Conservation (phyloP, 2,888 invertebrate genomes). For the Melipona beecheii region DNA sequence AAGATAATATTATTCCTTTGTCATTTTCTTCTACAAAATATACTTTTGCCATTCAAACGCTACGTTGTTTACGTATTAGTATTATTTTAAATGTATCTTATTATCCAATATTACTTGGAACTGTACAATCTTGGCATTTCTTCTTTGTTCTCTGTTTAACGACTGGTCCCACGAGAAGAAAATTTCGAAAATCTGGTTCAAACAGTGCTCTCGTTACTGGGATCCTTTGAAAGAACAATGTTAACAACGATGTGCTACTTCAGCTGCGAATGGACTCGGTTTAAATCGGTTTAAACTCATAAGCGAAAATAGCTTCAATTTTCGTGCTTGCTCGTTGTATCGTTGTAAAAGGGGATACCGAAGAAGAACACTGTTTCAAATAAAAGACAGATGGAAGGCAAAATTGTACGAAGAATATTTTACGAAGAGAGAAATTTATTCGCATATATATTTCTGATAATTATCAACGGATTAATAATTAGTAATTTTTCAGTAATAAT, state of each 20-base stretch:
- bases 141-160: neutral
- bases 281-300: neutral
- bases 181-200: too few relatives aligned
- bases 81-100: neutral
- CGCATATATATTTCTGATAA: too few relatives aligned
- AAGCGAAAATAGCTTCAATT: neutral
- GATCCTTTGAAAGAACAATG: neutral
- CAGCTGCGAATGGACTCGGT: neutral
- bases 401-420: neutral
- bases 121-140: neutral
- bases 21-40: neutral
- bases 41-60: neutral
- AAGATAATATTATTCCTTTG: too few relatives aligned
- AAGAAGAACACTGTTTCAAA: neutral
- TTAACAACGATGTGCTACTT: neutral
- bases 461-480: too few relatives aligned
- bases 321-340: neutral
- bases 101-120: neutral
- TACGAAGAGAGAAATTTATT: too few relatives aligned
- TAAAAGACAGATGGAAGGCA: neutral
- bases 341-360: neutral
- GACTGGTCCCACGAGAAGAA: too few relatives aligned
- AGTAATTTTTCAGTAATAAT: too few relatives aligned
- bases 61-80: neutral
- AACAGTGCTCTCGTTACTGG: neutral